Evolutionary conservation across 1,140 invertebrate species (phyloP), one percentile per base, ranked within the genome.

Genomic region (Zaprionus capensis): DNA sequence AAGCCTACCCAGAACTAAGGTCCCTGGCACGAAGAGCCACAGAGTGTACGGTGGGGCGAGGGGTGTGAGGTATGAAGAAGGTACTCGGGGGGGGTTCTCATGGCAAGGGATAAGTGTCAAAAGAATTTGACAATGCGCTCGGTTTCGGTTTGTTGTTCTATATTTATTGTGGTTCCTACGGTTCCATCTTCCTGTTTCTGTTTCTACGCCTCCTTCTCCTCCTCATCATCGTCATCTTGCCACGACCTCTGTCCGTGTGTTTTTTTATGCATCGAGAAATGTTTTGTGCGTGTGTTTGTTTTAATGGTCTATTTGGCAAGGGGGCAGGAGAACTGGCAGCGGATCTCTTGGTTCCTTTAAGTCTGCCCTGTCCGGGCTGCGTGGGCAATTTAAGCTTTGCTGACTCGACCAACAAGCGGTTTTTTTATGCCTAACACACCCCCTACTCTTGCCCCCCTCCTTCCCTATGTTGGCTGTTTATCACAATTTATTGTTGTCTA

Each of bases 101-200:
- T 57, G 75, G 78, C 81, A 80, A 82, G 82, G 86, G 79, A 90
- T 90, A 90, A 90, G 85, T 90, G 85, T 90, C 85, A 90, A 85
- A 90, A 85, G 80, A 91, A 91, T 90, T 90, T 90, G 82, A 83
- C 86, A 85, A 85, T 85, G 86, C 80, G 77, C 71, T 82, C 71
- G n/a, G 22, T 66, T 70, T 75, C 66, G 63, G 34, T 56, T 56
- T 68, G 62, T 71, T 76, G 36, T 71, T 71, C 56, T 68, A 74
- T 67, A 73, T 61, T 68, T 68, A 69, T 68, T 59, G 28, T 28
- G 31, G 36, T 24, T 38, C 31, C 62, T 70, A 4, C 36, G 20
- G 24, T 31, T 65, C 71, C 55, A 65, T 65, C 68, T 63, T 61
- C 57, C 63, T 56, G 61, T 71, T n/a, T 5, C 20, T 34, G 31